Conservation (phyloP, 2,888 invertebrate species). For the Sinotaia quadrata region DNA sequence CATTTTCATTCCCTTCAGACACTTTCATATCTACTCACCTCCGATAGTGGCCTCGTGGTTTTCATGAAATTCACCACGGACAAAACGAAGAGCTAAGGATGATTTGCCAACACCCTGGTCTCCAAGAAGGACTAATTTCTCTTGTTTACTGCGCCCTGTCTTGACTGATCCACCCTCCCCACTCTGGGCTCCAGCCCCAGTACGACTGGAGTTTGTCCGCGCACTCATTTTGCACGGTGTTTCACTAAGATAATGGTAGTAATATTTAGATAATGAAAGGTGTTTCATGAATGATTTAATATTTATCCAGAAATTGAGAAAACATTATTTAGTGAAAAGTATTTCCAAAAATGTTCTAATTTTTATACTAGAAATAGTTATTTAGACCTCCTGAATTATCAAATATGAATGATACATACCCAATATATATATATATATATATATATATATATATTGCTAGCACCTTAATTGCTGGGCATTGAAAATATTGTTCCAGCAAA, state of each 20-base stretch:
- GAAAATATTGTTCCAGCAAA: no score
- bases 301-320: no score
- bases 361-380: no score
- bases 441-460: not conserved
- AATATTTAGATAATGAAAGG: no score
- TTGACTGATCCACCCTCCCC: constrained; percentile 81
- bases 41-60: constrained; percentile 83
- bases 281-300: no score
- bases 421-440: not conserved
- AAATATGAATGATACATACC: not conserved
- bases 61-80: constrained; percentile 93
- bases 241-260: no score
- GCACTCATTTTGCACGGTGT: constrained; percentile 15
- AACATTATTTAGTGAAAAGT: no score
- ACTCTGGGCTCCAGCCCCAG: constrained; percentile 5
- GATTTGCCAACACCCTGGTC: constrained; percentile 99
- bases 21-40: no score
- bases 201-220: constrained; percentile 5
- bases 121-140: constrained; percentile 97
- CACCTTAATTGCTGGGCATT: no score
- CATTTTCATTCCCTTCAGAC: no score
- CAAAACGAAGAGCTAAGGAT: constrained; percentile 97
- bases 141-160: constrained; percentile 94
- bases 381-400: not conserved
- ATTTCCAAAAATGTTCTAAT: no score